A percentile compares a stretch with the other conserved stretches of the same genome.
phyloP scores from a whole-genome alignment of 2,797 vertebrate species.

The Synaphobranchus kaupii region DNA sequence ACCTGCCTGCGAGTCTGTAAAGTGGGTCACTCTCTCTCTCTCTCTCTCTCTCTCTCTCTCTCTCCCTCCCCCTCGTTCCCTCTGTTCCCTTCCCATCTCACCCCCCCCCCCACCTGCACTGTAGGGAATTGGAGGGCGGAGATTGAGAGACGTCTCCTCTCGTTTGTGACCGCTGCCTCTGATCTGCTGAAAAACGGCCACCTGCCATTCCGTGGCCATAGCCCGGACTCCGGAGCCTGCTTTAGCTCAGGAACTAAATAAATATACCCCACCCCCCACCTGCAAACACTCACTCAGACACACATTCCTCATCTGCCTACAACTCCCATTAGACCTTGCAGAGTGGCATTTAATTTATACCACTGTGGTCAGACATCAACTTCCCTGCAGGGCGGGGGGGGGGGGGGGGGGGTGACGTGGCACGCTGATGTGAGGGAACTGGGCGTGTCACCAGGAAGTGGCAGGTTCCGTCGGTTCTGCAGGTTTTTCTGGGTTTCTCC shows the following conservation, averaged over 20 bases:
- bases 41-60: conserved; percentile 29
- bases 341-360: not conserved
- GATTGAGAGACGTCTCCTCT: conserved; percentile 13
- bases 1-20: conserved; percentile 70
- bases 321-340: not conserved
- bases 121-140: not conserved
- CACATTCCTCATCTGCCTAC: not conserved
- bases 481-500: not conserved
- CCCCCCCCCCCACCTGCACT: not conserved
- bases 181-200: conserved; percentile 55
- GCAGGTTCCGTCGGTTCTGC: not conserved
- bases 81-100: conserved; percentile 30
- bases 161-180: conserved; percentile 1
- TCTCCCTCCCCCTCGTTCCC: conserved; percentile 52
- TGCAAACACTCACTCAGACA: not conserved
- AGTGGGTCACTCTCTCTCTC: conserved; percentile 72
- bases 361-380: not conserved
- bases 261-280: conserved; percentile 1
- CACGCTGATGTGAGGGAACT: not conserved
- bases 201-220: conserved; percentile 37
- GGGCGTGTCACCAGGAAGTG: not conserved
- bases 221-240: conserved; percentile 53
- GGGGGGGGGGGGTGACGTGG: no score
- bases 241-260: conserved; percentile 62
- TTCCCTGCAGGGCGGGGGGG: not conserved